Percentiles rank a stretch among this genome's conserved stretches.
These are phyloP conservation scores for Agriopis marginaria DNA, from an alignment of 2,888 invertebrate genomes.

Conservation along the genomic window DNA sequence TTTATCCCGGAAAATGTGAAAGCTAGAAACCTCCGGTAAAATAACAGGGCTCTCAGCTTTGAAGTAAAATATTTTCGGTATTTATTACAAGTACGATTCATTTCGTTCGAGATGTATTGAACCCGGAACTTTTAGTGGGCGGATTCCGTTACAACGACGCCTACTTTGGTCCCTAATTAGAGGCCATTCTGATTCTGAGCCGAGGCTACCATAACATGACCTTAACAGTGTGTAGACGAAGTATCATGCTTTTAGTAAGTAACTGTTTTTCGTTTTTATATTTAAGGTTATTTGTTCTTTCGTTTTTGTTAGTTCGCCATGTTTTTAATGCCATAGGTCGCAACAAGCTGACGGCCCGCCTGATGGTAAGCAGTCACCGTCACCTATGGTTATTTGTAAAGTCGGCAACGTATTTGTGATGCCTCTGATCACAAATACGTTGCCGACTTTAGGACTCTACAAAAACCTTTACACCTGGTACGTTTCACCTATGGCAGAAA, in stretches of 20 bases:
- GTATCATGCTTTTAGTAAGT: slow-evolving; percentile 8
- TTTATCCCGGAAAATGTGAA: background rate
- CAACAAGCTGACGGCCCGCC: too few relatives aligned
- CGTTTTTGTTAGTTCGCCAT: too few relatives aligned
- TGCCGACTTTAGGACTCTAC: too few relatives aligned
- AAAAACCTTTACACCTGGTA: too few relatives aligned
- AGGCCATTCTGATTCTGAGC: slow-evolving; percentile 41
- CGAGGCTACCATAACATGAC: slow-evolving; percentile 26
- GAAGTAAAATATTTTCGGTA: background rate
- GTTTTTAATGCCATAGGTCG: too few relatives aligned
- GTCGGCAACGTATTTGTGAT: too few relatives aligned
- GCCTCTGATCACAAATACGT: too few relatives aligned
- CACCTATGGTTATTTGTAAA: too few relatives aligned
- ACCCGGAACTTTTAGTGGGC: slow-evolving; percentile 54
- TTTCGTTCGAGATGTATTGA: slow-evolving; percentile 36
- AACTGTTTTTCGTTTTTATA: slow-evolving; percentile 2
- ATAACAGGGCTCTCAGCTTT: background rate
- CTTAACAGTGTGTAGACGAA: slow-evolving; percentile 22
- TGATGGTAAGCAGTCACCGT: too few relatives aligned
- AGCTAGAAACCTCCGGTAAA: background rate
- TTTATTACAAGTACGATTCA: background rate
- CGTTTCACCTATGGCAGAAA: too few relatives aligned
- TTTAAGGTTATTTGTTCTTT: too few relatives aligned
- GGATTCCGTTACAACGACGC: slow-evolving; percentile 43
- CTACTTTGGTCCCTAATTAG: slow-evolving; percentile 44